Base-by-base conservation (phyloP, 1,140 invertebrate genomes). In the Atta colombica region DNA sequence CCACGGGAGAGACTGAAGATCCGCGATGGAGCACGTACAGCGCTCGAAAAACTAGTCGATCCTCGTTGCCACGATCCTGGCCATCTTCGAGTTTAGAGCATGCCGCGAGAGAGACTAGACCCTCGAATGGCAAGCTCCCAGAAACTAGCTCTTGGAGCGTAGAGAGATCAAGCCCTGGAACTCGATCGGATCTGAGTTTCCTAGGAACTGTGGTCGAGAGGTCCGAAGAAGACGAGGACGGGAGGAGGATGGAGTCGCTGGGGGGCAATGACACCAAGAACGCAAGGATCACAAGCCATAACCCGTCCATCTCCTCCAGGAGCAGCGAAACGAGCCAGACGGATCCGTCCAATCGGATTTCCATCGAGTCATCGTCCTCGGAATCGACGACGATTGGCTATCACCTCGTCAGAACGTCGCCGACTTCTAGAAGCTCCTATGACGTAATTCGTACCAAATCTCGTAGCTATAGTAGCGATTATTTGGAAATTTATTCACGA, bases 11-110 rank as follows among this genome's bases (percentile, higher is more conserved):
- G 71, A 86, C 88, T 25, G 61, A 91, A 55, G 71, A 93, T 60
- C 86, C 92, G 72, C 86, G 82, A n/a, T 91, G 89, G 91, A 86
- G 61, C 85, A 87, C 86, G 61, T 74, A 88, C 77, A 87, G 89
- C 71, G 66, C 78, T 72, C 88, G 85, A 60, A 92, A 87, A 63
- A 89, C 72, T 85, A 87, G 80, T 68, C 84, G 85, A 86, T 81
- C 90, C 16, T 86, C 84, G 3, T 58, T 18, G 63, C 49, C 77
- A n/a, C 63, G 75, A 60, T 21, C 71, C 16, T 88, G 80, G 86
- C 82, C 75, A 28, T 82, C 81, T 14, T 51, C 77, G n/a, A 90
- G 85, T 86, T 25, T 81, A 18, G 89, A 80, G 31, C 80, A 87
- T 7, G 18, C 65, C 51, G 49, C 75, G 28, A 60, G 58, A 28